phyloP scores from a whole-genome alignment of 1,140 invertebrate genomes.

The Anastrepha ludens region DNA sequence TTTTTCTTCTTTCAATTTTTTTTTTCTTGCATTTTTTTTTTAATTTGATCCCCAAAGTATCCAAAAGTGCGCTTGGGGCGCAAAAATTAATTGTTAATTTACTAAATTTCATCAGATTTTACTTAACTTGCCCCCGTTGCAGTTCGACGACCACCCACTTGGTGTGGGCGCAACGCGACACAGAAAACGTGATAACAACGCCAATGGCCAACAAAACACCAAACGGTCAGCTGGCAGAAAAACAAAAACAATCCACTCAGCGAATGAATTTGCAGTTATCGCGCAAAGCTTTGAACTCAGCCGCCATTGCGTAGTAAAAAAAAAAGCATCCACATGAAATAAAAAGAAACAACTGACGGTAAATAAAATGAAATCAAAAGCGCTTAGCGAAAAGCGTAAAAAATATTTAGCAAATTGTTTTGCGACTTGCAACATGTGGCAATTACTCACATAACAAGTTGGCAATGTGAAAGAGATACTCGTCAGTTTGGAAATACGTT shows the following conservation, averaged over 20 bases:
- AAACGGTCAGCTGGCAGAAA: neutral
- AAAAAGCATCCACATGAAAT: neutral
- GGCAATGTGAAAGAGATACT: constrained; percentile 30
- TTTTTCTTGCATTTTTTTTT: too few species aligned
- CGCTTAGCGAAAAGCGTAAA: constrained; percentile 31
- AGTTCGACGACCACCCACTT: constrained; percentile 15
- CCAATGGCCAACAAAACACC: neutral
- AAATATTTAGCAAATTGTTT: constrained; percentile 41
- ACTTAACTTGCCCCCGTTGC: neutral
- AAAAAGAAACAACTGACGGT: neutral
- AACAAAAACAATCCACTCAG: neutral
- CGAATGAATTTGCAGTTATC: constrained; percentile 8
- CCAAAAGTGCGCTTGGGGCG: too few species aligned
- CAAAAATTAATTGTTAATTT: neutral
- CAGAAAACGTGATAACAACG: constrained; percentile 47
- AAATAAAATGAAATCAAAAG: constrained; percentile 27
- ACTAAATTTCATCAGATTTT: constrained; percentile 27
- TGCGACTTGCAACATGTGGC: constrained; percentile 46
- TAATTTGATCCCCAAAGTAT: too few species aligned
- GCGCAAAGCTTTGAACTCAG: constrained; percentile 23
- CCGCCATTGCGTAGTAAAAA: neutral
- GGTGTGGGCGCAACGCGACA: constrained; percentile 15
- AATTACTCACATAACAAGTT: constrained; percentile 10
- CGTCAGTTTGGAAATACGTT: neutral
- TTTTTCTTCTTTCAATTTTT: too few species aligned